Evolutionary conservation across 2,888 invertebrate genomes (phyloP).

Genomic region (Caenorhabditis auriculariae): DNA sequence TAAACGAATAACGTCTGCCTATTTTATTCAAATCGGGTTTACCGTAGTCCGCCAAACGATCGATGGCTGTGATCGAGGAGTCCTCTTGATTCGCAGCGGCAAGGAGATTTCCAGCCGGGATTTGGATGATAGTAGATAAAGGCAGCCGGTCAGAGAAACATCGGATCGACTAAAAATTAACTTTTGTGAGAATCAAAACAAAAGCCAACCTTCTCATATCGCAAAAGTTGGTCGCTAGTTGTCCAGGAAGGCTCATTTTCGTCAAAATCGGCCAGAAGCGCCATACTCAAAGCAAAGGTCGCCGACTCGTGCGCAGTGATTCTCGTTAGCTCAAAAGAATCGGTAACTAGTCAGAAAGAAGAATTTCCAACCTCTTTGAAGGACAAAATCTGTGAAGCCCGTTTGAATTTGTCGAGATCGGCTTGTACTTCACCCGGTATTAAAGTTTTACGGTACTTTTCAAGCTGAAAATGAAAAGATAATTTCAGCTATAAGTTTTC

Average conservation of each 20-base stretch:
- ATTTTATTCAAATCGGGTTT: neutral
- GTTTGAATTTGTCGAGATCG: too few species aligned
- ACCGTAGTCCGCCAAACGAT: slow-evolving; percentile 34
- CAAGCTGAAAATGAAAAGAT: too few species aligned
- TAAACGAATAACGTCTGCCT: neutral
- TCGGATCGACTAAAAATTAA: too few species aligned
- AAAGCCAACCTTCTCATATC: slow-evolving; percentile 27
- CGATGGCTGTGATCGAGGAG: slow-evolving; percentile 24
- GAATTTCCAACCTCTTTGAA: too few species aligned
- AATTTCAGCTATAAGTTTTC: too few species aligned
- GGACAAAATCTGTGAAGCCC: too few species aligned
- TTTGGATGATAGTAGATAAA: slow-evolving; percentile 5
- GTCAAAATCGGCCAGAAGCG: slow-evolving; percentile 3
- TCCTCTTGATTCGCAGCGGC: slow-evolving; percentile 16
- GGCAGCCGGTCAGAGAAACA: slow-evolving; percentile 12
- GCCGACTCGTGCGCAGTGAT: slow-evolving; percentile 15
- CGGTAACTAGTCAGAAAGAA: too few species aligned
- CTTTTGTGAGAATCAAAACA: too few species aligned
- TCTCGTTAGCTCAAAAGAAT: neutral
- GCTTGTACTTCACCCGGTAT: too few species aligned
- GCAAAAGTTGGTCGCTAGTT: slow-evolving; percentile 19
- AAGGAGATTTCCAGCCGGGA: slow-evolving; percentile 18
- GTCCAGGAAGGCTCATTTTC: slow-evolving; percentile 27
- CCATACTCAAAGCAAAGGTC: slow-evolving; percentile 9
- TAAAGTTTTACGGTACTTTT: too few species aligned